These are phyloP conservation scores for Porites lutea DNA, from an alignment of 64 coral and sea anemone genomes.

Conservation along the genomic window DNA sequence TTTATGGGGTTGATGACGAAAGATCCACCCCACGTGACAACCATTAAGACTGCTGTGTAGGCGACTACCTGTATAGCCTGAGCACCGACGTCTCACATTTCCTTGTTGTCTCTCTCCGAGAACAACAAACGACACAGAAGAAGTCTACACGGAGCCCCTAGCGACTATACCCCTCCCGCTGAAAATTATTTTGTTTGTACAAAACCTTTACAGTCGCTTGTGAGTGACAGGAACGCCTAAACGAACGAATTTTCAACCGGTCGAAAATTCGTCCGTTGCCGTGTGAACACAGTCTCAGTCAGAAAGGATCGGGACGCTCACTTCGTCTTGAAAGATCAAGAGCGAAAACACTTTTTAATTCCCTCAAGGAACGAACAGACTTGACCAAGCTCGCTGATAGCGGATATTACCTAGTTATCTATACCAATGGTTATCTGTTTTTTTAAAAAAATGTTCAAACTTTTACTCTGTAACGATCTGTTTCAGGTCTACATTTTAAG, in stretches of 20 bases:
- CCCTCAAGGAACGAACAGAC: no score
- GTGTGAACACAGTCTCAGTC: no score
- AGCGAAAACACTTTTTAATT: background rate
- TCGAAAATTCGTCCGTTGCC: no score
- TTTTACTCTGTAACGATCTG: background rate
- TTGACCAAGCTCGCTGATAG: no score
- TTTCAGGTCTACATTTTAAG: background rate
- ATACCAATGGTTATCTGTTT: background rate
- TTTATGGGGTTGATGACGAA: no score
- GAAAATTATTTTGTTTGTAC: background rate
- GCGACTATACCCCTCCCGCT: conserved; percentile 3
- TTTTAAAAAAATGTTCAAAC: background rate
- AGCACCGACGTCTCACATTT: no score
- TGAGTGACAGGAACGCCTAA: no score
- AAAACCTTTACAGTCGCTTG: no score
- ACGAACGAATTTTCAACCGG: no score
- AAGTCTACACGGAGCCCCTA: background rate
- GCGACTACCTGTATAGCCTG: no score
- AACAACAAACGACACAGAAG: background rate
- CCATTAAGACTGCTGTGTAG: background rate
- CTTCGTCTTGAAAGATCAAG: no score
- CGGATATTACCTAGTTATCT: background rate
- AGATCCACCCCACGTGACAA: background rate
- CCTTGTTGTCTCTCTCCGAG: background rate
- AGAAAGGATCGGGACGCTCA: no score